Conservation (phyloP, 1,140 invertebrate genomes). For the Ephestia elutella region DNA sequence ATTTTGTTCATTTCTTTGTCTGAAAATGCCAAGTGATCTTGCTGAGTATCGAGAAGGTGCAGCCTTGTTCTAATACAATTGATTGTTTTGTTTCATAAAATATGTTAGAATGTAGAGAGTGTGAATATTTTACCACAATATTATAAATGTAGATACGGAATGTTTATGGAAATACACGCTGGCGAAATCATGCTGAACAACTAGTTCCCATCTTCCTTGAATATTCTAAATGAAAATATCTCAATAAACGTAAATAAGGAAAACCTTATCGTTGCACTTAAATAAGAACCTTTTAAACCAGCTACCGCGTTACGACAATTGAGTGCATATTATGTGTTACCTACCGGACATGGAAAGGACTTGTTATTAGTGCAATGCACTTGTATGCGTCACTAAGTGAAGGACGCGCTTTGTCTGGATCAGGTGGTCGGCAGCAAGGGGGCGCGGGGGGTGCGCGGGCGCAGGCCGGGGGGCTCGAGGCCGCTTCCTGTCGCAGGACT, state of each 20-base stretch:
- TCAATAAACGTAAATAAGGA: neutral
- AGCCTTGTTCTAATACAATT: neutral
- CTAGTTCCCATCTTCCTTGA: too few relatives aligned
- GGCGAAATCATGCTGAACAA: too few relatives aligned
- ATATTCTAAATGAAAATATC: neutral
- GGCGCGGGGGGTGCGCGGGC: constrained; percentile 21
- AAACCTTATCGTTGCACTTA: neutral
- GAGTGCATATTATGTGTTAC: constrained; percentile 28
- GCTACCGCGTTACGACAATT: constrained; percentile 5
- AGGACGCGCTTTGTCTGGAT: constrained; percentile 70
- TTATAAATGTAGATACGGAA: too few relatives aligned
- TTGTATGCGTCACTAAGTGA: constrained; percentile 63
- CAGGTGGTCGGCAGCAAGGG: constrained; percentile 46
- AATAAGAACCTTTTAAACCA: neutral
- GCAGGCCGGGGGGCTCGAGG: constrained; percentile 38
- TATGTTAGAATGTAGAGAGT: neutral
- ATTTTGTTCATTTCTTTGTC: constrained; percentile 23
- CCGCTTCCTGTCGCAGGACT: constrained; percentile 69
- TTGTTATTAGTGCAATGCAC: constrained; percentile 68
- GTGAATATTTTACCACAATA: too few relatives aligned
- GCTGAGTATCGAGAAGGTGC: neutral
- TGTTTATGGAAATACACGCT: neutral
- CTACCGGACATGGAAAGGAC: constrained; percentile 55
- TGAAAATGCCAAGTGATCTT: constrained; percentile 30
- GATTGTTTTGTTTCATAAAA: neutral